Percentiles rank a stretch among this genome's conserved stretches.
These are phyloP conservation scores for Styela plicata DNA, from an alignment of 23 tunicate species.

Conservation along the genomic window DNA sequence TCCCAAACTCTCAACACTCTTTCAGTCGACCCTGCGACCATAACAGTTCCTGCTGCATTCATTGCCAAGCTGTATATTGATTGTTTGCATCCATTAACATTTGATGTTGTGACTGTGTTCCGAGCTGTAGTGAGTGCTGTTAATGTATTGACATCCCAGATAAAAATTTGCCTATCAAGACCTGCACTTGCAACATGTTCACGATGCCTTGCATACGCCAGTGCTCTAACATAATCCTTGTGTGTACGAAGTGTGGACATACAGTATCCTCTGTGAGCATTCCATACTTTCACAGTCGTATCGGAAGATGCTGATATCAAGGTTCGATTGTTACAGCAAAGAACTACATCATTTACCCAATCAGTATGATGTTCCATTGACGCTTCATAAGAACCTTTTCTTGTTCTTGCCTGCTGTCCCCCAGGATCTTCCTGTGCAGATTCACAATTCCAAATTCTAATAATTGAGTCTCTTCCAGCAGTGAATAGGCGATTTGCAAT, in stretches of 20 bases:
- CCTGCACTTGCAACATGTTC: slow-evolving; percentile 98
- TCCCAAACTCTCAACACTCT: slow-evolving; percentile 93
- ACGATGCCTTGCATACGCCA: slow-evolving; percentile 90
- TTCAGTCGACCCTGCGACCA: slow-evolving; percentile 98
- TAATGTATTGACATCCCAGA: slow-evolving; percentile 98
- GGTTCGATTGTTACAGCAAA: slow-evolving; percentile 76
- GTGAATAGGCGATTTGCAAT: slow-evolving; percentile 57
- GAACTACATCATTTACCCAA: slow-evolving; percentile 98
- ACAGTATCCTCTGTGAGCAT: slow-evolving; percentile 82
- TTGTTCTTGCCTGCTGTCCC: not conserved
- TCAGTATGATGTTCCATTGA: slow-evolving; percentile 99
- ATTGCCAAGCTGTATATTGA: slow-evolving; percentile 97
- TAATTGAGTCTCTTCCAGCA: slow-evolving; percentile 96
- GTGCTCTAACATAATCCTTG: slow-evolving; percentile 87
- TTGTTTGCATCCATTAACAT: slow-evolving; percentile 83
- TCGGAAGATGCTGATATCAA: slow-evolving; percentile 97
- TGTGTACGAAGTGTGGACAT: slow-evolving; percentile 97
- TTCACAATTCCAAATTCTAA: slow-evolving; percentile 76
- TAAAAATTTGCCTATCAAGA: slow-evolving; percentile 79
- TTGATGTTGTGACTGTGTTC: slow-evolving; percentile 89
- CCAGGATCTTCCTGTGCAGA: not conserved
- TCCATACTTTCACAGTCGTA: slow-evolving; percentile 97
- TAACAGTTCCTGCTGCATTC: slow-evolving; percentile 81
- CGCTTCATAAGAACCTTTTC: slow-evolving; percentile 44
- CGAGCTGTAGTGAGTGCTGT: slow-evolving; percentile 79